Base-by-base conservation (phyloP, 2,113 vertebrate genomes). In the Macquaria ambigua region DNA sequence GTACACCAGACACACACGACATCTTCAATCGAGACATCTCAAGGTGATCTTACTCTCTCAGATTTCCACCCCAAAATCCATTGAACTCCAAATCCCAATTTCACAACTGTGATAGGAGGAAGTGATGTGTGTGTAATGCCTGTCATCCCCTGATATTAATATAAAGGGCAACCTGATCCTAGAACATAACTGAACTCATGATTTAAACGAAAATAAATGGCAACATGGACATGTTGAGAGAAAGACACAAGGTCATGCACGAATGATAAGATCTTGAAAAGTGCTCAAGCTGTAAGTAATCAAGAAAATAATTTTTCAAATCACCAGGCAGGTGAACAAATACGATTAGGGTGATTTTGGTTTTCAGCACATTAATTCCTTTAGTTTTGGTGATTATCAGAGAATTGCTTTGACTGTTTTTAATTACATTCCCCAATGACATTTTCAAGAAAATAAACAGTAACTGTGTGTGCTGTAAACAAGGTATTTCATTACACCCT, bases 11-110 rank as follows among this genome's bases (percentile, higher is more conserved):
- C 81, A 87, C 55, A 74, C 78, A 69, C 14, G 37, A 88, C 83
- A 89, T 83, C 88, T 93, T 87, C 87, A 77, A 84, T 87, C 64
- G 69, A 90, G 74, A 91, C 87, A 87, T 93, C 86, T 95, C 90
- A 94, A 95, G 92, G 93, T 94, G 87, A 94, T 93, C 80, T 88
- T 76, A 20, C 74, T 70, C 70, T 28, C 16, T 74, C 50, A 66
- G 25, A 83, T 79, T 89, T 74, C 80, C 61, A 52, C n/a, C 78
- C 48, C 41, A 11, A 82, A 88, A 86, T 71, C 77, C 69, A 89
- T 80, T 79, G 39, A 82, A 79, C 37, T 83, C 64, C 55, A 88
- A 83, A 85, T 77, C 82, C 77, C 74, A 85, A 70, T 74, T 87
- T 83, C 83, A 77, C 73, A 41, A 31, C 66, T 62, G 56, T 56